Evolutionary conservation across 2,113 vertebrate genomes (phyloP).

Genomic region (Salvelinus fontinalis): DNA sequence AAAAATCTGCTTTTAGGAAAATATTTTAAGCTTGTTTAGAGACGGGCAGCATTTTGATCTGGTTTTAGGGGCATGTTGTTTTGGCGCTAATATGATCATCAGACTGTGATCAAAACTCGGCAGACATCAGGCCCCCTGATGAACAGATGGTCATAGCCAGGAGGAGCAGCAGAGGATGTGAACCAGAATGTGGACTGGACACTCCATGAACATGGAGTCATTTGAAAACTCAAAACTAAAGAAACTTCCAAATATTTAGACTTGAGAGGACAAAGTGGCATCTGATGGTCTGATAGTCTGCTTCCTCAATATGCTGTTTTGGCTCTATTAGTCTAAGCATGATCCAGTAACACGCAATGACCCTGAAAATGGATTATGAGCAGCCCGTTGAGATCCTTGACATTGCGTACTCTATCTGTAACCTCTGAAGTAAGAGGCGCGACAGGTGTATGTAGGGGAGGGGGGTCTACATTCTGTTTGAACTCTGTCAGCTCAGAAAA

Average conservation of each 20-base stretch:
- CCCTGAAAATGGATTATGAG: no score
- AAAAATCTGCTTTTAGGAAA: slow-evolving; percentile 39
- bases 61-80: slow-evolving; percentile 35
- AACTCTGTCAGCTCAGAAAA: not conserved
- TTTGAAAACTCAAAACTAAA: no score
- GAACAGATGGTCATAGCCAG: slow-evolving; percentile 54
- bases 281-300: not conserved
- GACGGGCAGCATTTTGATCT: slow-evolving; percentile 21
- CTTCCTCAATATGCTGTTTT: not conserved
- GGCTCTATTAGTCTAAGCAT: not conserved
- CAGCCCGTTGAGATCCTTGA: no score
- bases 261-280: not conserved
- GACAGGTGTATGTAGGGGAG: no score
- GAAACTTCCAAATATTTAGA: not conserved
- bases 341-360: not conserved
- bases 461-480: not conserved
- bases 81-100: slow-evolving; percentile 37
- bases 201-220: slow-evolving; percentile 22
- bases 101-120: slow-evolving; percentile 47
- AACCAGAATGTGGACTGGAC: slow-evolving; percentile 38
- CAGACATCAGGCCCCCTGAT: slow-evolving; percentile 29
- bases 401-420: no score
- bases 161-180: slow-evolving; percentile 38
- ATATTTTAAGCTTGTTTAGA: slow-evolving; percentile 38
- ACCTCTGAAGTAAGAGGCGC: no score